Evolutionary conservation across 2,797 vertebrate genomes (phyloP).

Genomic region (Poecilia velifera): DNA sequence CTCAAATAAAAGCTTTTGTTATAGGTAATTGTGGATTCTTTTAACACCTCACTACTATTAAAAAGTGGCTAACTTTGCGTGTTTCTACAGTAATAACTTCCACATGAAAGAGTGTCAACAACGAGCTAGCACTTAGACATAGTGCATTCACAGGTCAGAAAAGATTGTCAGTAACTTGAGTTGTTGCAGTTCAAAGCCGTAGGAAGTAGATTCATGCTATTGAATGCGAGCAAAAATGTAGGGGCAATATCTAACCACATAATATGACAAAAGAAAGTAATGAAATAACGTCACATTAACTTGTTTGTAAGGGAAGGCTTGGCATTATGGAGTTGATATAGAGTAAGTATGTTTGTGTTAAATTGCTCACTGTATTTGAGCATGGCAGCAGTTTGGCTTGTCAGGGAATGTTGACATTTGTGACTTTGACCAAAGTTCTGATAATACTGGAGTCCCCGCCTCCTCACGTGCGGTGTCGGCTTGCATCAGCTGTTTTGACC

Average conservation of each 20-base stretch:
- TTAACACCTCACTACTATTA: background rate
- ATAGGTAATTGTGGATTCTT: background rate
- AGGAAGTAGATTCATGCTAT: background rate
- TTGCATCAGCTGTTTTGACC: background rate
- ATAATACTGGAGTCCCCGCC: background rate
- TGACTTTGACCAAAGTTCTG: constrained; percentile 23
- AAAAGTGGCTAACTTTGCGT: background rate
- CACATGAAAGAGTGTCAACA: background rate
- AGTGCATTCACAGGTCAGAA: background rate
- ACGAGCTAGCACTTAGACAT: background rate
- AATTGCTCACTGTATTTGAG: constrained; percentile 1
- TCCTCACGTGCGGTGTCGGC: background rate
- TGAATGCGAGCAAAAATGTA: background rate
- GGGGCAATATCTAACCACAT: background rate
- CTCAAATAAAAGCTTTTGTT: too few relatives aligned
- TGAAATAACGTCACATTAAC: background rate
- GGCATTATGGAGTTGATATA: background rate
- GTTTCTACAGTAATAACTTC: background rate
- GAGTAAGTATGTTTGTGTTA: constrained; percentile 15
- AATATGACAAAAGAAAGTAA: background rate
- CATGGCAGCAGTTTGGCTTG: constrained; percentile 6
- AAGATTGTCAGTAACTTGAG: background rate
- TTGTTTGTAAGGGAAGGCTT: background rate
- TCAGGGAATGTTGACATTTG: constrained; percentile 27
- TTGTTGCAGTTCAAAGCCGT: background rate